Evolutionary conservation across 2,113 vertebrate species (phyloP).

Genomic region (Proterorhinus semilunaris): DNA sequence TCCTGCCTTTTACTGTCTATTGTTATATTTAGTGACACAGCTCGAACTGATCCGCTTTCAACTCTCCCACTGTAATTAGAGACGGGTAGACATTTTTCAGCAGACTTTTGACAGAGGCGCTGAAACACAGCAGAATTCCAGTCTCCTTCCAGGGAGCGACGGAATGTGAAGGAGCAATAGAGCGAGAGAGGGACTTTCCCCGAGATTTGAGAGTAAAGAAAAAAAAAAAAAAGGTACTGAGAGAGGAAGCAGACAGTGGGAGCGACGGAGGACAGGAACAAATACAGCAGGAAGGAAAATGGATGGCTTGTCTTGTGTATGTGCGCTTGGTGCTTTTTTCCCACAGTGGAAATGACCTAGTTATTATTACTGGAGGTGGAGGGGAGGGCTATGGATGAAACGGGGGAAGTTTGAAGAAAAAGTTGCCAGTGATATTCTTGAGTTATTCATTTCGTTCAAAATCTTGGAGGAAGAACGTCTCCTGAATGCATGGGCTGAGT

Average conservation of each 20-base stretch:
- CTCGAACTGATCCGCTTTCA: constrained; percentile 45
- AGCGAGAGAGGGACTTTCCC: constrained; percentile 68
- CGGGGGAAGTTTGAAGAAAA: constrained; percentile 19
- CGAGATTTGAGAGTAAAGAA: constrained; percentile 50
- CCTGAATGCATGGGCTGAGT: background rate
- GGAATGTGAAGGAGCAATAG: constrained; percentile 45
- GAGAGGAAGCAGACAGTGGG: constrained; percentile 74
- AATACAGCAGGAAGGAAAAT: constrained; percentile 72
- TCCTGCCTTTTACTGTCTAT: constrained; percentile 65
- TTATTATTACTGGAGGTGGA: constrained; percentile 53
- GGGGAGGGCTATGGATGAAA: constrained; percentile 24
- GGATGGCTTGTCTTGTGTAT: constrained; percentile 63
- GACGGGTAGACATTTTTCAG: constrained; percentile 46
- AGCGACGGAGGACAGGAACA: constrained; percentile 71
- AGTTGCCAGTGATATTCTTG: constrained; percentile 2
- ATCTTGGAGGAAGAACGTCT: background rate
- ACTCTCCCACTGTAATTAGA: constrained; percentile 49
- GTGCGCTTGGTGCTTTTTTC: constrained; percentile 55
- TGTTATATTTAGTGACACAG: constrained; percentile 61
- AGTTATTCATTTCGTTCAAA: background rate
- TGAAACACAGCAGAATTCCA: constrained; percentile 35
- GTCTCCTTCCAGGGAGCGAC: constrained; percentile 34
- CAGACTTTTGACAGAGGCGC: constrained; percentile 32
- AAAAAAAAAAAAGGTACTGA: constrained; percentile 46
- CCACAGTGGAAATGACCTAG: constrained; percentile 72